A percentile compares a stretch with the other conserved stretches of the same genome.
Evolutionary conservation across 2,888 invertebrate species (phyloP).

Genomic region (Spicauda simplicius): DNA sequence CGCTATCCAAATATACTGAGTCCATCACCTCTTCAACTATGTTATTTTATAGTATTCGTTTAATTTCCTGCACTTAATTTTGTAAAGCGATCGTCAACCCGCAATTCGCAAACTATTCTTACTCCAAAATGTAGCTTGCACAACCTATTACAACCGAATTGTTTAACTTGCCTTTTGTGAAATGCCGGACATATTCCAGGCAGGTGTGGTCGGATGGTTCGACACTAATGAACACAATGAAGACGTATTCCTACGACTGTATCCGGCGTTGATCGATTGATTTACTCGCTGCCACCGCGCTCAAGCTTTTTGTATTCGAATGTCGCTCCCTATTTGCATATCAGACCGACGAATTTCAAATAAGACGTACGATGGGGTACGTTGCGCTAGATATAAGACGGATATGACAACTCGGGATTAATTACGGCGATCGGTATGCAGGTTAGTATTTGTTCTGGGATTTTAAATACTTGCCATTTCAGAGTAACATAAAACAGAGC

Average conservation of each 20-base stretch:
- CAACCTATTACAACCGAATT: constrained; percentile 24
- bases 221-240: constrained; percentile 85
- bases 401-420: constrained; percentile 36
- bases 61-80: too few species aligned
- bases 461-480: too few species aligned
- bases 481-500: too few species aligned
- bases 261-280: constrained; percentile 85
- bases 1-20: too few species aligned
- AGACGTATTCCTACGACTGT: constrained; percentile 80
- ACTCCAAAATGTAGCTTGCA: too few species aligned
- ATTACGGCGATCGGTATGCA: constrained; percentile 20
- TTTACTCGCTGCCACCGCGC: constrained; percentile 83
- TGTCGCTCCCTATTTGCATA: constrained; percentile 81
- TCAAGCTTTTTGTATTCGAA: constrained; percentile 84
- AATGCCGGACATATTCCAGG: constrained; percentile 70
- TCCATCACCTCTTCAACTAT: too few species aligned
- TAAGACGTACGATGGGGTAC: constrained; percentile 51
- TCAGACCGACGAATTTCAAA: constrained; percentile 78
- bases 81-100: too few species aligned
- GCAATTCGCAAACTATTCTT: too few species aligned
- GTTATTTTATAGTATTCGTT: too few species aligned
- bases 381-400: constrained; percentile 38
- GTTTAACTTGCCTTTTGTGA: constrained; percentile 50
- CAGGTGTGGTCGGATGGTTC: constrained; percentile 71
- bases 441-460: too few species aligned